phyloP scores from a whole-genome alignment of 2,797 vertebrate genomes.

The Labeo calbasu region DNA sequence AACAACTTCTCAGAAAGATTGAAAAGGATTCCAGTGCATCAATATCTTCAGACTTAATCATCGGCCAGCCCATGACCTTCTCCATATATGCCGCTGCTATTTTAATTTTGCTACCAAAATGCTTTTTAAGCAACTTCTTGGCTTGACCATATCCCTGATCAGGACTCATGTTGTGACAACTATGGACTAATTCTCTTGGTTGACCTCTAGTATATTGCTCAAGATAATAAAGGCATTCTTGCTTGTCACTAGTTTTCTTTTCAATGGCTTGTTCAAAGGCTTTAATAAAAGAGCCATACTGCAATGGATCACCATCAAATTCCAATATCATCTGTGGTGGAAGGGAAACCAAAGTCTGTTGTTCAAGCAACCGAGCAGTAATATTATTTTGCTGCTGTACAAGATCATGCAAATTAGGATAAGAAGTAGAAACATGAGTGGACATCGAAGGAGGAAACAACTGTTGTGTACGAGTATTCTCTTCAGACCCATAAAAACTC shows the following conservation, averaged over 20 bases:
- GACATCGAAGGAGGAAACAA: neutral
- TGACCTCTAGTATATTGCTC: neutral
- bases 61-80: neutral
- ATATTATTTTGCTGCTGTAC: neutral
- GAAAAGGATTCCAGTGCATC: neutral
- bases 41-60: constrained; percentile 17
- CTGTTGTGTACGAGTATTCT: neutral
- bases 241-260: neutral
- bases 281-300: neutral
- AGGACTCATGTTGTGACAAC: neutral
- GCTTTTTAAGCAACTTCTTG: neutral
- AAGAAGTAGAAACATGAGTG: neutral
- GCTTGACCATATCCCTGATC: neutral
- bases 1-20: constrained; percentile 13
- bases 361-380: neutral
- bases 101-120: constrained; percentile 3
- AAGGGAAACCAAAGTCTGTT: neutral
- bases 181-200: no score
- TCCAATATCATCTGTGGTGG: neutral
- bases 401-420: neutral
- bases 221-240: neutral
- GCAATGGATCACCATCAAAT: constrained; percentile 20
- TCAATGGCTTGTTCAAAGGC: neutral
- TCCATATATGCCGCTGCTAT: neutral
- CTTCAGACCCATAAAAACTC: neutral